A percentile compares a stretch with the other conserved stretches of the same genome.
These are phyloP conservation scores for Drosophila quinaria DNA, from an alignment of 2,888 invertebrate genomes.

Conservation along the genomic window DNA sequence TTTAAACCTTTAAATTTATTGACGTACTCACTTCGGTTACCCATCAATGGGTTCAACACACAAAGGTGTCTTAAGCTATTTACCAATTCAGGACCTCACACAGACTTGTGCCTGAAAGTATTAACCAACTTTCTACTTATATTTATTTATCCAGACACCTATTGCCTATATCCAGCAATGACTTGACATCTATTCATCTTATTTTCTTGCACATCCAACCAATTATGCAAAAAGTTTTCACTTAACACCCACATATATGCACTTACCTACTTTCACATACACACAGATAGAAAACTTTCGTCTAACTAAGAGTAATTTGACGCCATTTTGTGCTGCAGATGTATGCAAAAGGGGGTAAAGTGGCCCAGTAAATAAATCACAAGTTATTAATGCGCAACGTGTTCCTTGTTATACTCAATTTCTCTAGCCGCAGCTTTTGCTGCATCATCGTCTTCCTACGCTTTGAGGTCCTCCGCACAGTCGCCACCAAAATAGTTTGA, in stretches of 20 bases:
- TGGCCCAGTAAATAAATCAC: conserved; percentile 62
- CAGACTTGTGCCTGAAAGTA: background rate
- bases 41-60: too few relatives aligned
- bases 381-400: conserved; percentile 76
- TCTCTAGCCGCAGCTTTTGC: conserved; percentile 30
- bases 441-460: conserved; percentile 23
- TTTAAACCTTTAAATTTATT: too few relatives aligned
- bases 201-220: conserved; percentile 26
- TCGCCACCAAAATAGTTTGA: conserved; percentile 65
- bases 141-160: conserved; percentile 22
- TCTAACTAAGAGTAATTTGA: conserved; percentile 63
- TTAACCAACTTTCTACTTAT: conserved; percentile 5
- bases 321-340: conserved; percentile 50
- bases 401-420: conserved; percentile 56
- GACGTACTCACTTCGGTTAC: too few relatives aligned
- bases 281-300: conserved; percentile 52
- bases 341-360: conserved; percentile 15
- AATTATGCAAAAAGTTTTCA: conserved; percentile 65
- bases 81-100: background rate
- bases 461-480: conserved; percentile 26
- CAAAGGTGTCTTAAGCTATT: background rate
- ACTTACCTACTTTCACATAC: conserved; percentile 1
- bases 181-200: conserved; percentile 7
- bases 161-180: conserved; percentile 4
- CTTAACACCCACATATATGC: conserved; percentile 3